Percentiles rank a stretch among this genome's conserved stretches.
phyloP scores from a whole-genome alignment of 2,113 vertebrate genomes.

The Anarhynchus alexandrinus region DNA sequence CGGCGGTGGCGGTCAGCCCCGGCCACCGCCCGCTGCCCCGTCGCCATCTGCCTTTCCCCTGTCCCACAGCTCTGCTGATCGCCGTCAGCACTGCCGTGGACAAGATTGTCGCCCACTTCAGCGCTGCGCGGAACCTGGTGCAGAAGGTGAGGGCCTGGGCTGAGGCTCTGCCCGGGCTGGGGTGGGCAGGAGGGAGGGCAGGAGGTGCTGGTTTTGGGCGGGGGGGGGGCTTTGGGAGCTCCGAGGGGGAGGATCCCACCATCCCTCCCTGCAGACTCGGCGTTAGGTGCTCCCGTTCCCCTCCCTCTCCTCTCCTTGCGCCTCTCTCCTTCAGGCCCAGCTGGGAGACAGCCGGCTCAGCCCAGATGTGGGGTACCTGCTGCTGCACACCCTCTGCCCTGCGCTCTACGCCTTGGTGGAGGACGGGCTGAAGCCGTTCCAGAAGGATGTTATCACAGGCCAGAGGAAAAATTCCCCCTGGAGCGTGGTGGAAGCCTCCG shows the following conservation, averaged over 20 bases:
- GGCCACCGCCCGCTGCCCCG: neutral
- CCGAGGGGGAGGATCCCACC: too few species aligned
- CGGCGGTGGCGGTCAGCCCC: neutral
- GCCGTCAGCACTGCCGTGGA: constrained; percentile 88
- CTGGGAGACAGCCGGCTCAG: constrained; percentile 91
- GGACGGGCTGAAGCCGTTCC: constrained; percentile 90
- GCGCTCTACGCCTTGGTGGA: constrained; percentile 85
- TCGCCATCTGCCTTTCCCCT: rapidly evolving
- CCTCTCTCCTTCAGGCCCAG: constrained; percentile 79
- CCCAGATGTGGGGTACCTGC: constrained; percentile 88
- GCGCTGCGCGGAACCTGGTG: constrained; percentile 85
- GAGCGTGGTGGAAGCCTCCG: constrained; percentile 89
- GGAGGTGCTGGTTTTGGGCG: neutral
- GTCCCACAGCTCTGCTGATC: constrained; percentile 81
- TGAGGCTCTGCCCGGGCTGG: neutral
- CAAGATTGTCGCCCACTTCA: constrained; percentile 89
- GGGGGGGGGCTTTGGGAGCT: neutral
- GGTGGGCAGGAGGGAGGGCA: neutral
- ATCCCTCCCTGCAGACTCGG: neutral
- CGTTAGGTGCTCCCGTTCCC: neutral
- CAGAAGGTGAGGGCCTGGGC: constrained; percentile 84
- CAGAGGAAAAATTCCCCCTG: constrained; percentile 89
- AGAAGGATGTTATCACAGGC: constrained; percentile 93
- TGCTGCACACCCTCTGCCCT: constrained; percentile 90
- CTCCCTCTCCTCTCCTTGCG: neutral